Evolutionary conservation across 1,140 invertebrate species (phyloP).

Genomic region (Trachymyrmex cornetzi): DNA sequence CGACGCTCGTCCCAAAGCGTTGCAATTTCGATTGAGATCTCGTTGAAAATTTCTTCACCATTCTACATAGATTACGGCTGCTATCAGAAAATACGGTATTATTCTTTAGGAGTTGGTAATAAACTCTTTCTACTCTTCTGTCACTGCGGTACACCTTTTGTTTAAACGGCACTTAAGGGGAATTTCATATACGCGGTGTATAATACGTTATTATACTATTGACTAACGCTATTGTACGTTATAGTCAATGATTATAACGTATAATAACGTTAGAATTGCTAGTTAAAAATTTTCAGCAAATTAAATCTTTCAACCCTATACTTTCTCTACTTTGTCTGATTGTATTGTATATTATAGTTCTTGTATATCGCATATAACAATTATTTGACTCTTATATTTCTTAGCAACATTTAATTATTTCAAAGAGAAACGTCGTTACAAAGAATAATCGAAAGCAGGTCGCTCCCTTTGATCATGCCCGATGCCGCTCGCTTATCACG

Average conservation of each 20-base stretch:
- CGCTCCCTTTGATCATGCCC: conserved; percentile 38
- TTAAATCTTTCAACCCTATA: neutral
- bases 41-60: neutral
- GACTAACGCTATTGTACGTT: neutral
- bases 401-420: conserved; percentile 18
- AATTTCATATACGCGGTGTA: neutral
- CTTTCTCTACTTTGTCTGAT: neutral
- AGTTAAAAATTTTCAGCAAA: neutral
- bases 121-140: neutral
- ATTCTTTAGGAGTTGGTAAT: neutral
- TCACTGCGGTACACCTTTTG: neutral
- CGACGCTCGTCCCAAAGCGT: neutral
- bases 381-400: neutral
- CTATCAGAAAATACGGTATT: neutral
- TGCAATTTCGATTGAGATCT: conserved; percentile 3
- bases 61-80: conserved; percentile 13
- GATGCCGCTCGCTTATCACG: conserved; percentile 51
- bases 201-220: neutral
- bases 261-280: neutral
- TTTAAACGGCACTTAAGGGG: neutral
- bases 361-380: neutral
- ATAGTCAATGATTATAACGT: neutral
- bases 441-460: conserved; percentile 43
- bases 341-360: neutral
- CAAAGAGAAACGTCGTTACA: neutral